These are phyloP conservation scores for Cinara cedri DNA, from an alignment of 2,888 invertebrate species.

Conservation along the genomic window DNA sequence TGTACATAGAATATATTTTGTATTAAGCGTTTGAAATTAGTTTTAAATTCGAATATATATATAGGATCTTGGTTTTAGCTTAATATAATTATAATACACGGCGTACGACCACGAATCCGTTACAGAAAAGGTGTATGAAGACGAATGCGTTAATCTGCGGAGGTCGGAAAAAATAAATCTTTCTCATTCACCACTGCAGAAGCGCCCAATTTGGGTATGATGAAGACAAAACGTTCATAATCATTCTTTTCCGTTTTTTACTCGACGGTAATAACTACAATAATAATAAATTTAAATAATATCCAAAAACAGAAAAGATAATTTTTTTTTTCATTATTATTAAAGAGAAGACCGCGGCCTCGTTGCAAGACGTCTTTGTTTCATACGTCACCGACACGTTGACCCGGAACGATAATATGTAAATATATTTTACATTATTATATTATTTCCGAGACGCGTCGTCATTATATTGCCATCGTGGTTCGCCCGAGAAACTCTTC, in stretches of 20 bases:
- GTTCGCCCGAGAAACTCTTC: constrained; percentile 35
- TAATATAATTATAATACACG: not conserved
- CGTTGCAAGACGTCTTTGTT: constrained; percentile 41
- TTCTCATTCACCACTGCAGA: constrained; percentile 33
- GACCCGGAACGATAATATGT: constrained; percentile 49
- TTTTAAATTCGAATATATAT: not conserved
- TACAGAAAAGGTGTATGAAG: constrained; percentile 8
- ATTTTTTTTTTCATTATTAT: constrained; percentile 10
- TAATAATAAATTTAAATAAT: constrained; percentile 45
- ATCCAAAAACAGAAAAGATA: constrained; percentile 33
- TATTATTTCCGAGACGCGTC: constrained; percentile 41
- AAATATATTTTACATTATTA: constrained; percentile 49
- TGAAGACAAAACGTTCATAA: constrained; percentile 52
- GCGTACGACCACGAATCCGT: not conserved
- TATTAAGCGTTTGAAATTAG: not conserved
- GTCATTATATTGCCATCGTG: constrained; percentile 42
- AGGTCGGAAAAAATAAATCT: constrained; percentile 41
- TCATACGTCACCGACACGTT: constrained; percentile 50
- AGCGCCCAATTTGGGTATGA: constrained; percentile 30
- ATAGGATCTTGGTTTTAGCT: not conserved
- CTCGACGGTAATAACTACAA: constrained; percentile 2
- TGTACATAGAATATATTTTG: no score
- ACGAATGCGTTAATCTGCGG: constrained; percentile 39
- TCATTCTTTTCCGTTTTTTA: constrained; percentile 34
- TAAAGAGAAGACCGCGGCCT: constrained; percentile 13